These are phyloP conservation scores for Seriola quinqueradiata DNA, from an alignment of 2,113 vertebrate genomes.

Conservation along the genomic window DNA sequence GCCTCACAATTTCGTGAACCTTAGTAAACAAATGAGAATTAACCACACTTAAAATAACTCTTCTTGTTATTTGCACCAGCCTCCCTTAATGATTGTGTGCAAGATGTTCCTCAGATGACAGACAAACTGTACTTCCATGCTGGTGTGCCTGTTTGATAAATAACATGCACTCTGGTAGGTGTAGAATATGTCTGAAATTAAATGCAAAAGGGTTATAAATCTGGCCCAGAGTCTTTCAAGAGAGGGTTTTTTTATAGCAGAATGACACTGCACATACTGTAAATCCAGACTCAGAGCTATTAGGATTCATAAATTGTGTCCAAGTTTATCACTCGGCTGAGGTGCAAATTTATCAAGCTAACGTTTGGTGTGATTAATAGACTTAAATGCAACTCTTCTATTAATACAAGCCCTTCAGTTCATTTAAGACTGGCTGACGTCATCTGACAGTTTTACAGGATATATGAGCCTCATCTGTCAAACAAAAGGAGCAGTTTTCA, in stretches of 20 bases:
- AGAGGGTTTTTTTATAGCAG: neutral
- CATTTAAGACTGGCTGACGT: neutral
- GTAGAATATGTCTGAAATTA: constrained; percentile 6
- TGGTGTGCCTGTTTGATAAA: constrained; percentile 10
- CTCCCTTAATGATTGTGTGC: neutral
- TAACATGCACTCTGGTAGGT: constrained; percentile 3
- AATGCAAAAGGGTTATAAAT: constrained; percentile 1
- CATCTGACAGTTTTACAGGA: constrained; percentile 1
- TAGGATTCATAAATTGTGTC: constrained; percentile 11
- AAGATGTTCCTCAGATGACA: neutral
- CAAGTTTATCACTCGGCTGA: neutral
- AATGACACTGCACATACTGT: constrained; percentile 13
- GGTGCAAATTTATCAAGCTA: neutral
- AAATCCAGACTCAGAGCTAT: constrained; percentile 8
- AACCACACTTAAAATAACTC: neutral
- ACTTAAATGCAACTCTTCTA: constrained; percentile 1
- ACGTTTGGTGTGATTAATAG: neutral
- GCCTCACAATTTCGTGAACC: neutral
- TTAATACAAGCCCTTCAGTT: neutral
- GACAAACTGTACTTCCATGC: constrained; percentile 8
- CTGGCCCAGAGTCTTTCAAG: neutral
- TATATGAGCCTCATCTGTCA: neutral
- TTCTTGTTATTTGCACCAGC: neutral
- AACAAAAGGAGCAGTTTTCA: neutral
- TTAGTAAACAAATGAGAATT: neutral